Percentiles rank a stretch among this genome's conserved stretches.
Conservation (phyloP, 2,113 vertebrate genomes). For the Agapornis roseicollis region DNA sequence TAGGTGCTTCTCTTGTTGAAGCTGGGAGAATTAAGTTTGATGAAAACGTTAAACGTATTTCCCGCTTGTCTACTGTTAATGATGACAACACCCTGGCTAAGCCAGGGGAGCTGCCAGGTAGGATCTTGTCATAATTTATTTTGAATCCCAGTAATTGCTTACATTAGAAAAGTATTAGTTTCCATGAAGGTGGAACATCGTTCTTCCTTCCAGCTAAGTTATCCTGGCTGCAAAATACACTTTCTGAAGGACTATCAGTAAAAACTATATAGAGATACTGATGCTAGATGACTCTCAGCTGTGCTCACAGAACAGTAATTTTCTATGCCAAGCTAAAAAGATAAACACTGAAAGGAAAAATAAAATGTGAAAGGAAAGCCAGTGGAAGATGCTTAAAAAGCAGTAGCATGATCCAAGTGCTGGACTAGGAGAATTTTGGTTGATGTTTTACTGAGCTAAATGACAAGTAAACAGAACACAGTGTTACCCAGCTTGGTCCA, state of each 20-base stretch:
- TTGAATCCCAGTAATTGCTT: background rate
- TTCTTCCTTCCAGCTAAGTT: background rate
- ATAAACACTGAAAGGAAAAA: background rate
- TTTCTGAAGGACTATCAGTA: background rate
- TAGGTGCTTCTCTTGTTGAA: conserved; percentile 86
- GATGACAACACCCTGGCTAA: conserved; percentile 75
- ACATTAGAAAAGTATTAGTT: background rate
- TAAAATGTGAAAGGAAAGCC: background rate
- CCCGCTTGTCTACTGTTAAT: conserved; percentile 72
- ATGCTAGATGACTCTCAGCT: background rate
- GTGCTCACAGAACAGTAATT: background rate
- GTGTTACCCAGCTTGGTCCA: background rate
- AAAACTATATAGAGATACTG: background rate
- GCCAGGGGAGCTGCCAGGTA: conserved; percentile 91
- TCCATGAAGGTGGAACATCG: background rate
- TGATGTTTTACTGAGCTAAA: background rate
- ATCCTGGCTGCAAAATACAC: background rate
- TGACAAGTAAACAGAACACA: background rate
- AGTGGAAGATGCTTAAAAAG: background rate
- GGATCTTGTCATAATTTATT: background rate
- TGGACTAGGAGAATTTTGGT: background rate
- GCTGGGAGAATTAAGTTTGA: conserved; percentile 83
- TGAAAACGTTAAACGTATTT: conserved; percentile 80
- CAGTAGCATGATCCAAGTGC: background rate
- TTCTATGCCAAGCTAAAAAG: background rate